These are phyloP conservation scores for Zygothrica quintamaculata DNA, from an alignment of 2,888 invertebrate genomes.

Conservation along the genomic window DNA sequence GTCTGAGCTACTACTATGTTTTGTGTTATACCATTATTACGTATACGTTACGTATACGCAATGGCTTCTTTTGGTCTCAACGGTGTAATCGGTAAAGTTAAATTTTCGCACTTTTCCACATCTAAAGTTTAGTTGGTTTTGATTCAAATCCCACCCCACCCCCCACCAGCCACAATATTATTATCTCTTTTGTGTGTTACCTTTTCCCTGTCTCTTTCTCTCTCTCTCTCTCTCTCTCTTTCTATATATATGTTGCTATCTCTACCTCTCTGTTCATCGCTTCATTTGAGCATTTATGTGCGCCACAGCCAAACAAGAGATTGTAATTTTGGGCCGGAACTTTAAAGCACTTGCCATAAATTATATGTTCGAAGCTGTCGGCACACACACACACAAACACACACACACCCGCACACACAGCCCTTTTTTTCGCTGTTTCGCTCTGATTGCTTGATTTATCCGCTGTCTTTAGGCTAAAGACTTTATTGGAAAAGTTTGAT, in stretches of 20 bases:
- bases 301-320: conserved; percentile 24
- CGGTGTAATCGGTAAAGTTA: conserved; percentile 77
- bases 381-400: conserved; percentile 17
- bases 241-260: no score
- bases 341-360: conserved; percentile 76
- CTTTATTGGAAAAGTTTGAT: conserved; percentile 80
- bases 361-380: conserved; percentile 58
- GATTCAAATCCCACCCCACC: no score
- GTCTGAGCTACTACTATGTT: no score
- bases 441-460: conserved; percentile 77
- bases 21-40: conserved; percentile 50
- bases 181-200: not conserved
- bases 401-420: conserved; percentile 23
- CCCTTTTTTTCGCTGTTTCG: conserved; percentile 43
- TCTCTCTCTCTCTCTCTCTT: no score
- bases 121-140: conserved; percentile 33
- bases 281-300: not conserved
- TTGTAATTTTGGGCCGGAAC: conserved; percentile 53
- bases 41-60: conserved; percentile 58
- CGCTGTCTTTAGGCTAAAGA: conserved; percentile 78
- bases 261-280: no score
- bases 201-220: no score
- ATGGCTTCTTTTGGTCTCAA: conserved; percentile 54
- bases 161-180: conserved; percentile 6
- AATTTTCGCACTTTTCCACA: conserved; percentile 68